phyloP scores from a whole-genome alignment of 2,797 vertebrate genomes.

The Dendrocincla tyrannina region DNA sequence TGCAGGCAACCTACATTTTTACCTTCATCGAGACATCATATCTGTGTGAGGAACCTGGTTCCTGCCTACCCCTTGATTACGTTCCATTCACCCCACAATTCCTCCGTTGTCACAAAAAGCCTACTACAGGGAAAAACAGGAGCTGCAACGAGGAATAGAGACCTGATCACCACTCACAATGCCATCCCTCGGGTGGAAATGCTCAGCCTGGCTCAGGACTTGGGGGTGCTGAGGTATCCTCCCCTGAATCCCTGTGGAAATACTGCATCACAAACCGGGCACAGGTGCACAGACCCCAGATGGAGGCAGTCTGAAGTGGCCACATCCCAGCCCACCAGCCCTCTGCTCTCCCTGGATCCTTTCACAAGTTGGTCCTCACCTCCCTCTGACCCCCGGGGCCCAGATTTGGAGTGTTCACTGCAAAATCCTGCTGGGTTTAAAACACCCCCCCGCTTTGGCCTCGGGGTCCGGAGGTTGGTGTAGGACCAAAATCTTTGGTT shows the following conservation, averaged over 20 bases:
- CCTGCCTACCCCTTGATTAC: not conserved
- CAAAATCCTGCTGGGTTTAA: not conserved
- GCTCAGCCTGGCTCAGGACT: not conserved
- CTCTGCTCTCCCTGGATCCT: not conserved
- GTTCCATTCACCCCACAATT: not conserved
- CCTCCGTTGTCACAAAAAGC: not conserved
- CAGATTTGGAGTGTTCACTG: not conserved
- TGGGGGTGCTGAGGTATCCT: not conserved
- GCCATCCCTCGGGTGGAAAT: accelerated
- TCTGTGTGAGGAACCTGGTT: not conserved
- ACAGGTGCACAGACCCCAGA: accelerated
- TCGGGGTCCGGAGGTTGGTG: not conserved
- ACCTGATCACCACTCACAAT: accelerated
- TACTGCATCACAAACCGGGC: not conserved
- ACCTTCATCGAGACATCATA: not conserved
- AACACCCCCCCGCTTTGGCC: not conserved
- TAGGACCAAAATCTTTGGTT: constrained; percentile 49
- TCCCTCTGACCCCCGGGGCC: not conserved
- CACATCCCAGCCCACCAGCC: accelerated
- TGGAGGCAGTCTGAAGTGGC: accelerated
- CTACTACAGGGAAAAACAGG: not conserved
- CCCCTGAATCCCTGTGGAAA: not conserved
- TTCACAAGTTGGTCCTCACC: not conserved
- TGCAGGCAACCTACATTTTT: constrained; percentile 10
- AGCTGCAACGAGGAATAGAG: not conserved